Percentiles rank a stretch among this genome's conserved stretches.
Evolutionary conservation across 2,888 invertebrate genomes (phyloP).

Genomic region (Dermolepida albohirtum): DNA sequence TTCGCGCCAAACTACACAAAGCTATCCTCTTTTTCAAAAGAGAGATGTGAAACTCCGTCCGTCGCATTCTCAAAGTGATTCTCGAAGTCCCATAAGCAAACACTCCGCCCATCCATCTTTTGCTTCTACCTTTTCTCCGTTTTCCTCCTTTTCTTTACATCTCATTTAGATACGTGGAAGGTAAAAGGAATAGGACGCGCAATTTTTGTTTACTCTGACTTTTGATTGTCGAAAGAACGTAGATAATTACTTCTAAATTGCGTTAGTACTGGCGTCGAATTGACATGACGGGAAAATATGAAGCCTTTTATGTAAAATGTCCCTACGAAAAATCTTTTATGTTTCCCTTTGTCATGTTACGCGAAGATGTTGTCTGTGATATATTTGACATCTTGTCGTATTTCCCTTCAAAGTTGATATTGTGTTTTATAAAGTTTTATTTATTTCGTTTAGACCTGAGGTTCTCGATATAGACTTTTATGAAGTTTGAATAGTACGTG

Average conservation of each 20-base stretch:
- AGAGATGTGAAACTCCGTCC: slow-evolving; percentile 24
- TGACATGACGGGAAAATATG: slow-evolving; percentile 17
- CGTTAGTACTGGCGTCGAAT: slow-evolving; percentile 29
- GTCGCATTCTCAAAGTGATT: slow-evolving; percentile 21
- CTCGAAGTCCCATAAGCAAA: slow-evolving; percentile 38
- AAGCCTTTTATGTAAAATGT: slow-evolving; percentile 19
- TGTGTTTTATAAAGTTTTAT: too few species aligned
- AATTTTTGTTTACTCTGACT: slow-evolving; percentile 38
- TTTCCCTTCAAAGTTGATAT: slow-evolving; percentile 1
- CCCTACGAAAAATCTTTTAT: slow-evolving; percentile 30
- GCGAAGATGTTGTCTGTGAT: slow-evolving; percentile 13
- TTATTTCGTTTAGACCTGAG: too few species aligned
- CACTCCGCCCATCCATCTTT: slow-evolving; percentile 17
- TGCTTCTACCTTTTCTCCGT: slow-evolving; percentile 7
- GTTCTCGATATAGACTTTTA: too few species aligned
- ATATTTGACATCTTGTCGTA: slow-evolving; percentile 35
- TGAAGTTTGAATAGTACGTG: too few species aligned
- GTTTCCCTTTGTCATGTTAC: slow-evolving; percentile 28
- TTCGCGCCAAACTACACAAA: slow-evolving; percentile 35
- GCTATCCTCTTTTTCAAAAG: slow-evolving; percentile 31
- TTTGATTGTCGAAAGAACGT: slow-evolving; percentile 21
- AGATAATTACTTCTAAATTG: slow-evolving; percentile 42
- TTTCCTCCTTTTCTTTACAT: slow-evolving; percentile 14
- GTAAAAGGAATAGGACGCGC: slow-evolving; percentile 19
- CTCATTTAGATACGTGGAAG: slow-evolving; percentile 29